Evolutionary conservation across 2,797 vertebrate species (phyloP).

Genomic region (Cyclopterus lumpus): DNA sequence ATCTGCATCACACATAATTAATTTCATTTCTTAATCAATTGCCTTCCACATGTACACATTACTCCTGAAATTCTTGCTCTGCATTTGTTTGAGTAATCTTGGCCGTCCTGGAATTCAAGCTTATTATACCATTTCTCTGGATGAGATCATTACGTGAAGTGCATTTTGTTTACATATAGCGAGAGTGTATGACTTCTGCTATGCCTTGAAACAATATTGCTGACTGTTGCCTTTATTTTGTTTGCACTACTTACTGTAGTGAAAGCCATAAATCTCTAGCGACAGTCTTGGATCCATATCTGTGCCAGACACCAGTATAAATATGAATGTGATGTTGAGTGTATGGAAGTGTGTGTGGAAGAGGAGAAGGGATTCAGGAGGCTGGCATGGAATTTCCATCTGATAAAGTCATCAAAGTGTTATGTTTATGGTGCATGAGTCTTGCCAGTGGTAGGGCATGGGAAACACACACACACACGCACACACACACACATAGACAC

Average conservation of each 20-base stretch:
- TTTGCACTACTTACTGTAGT: constrained; percentile 22
- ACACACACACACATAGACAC: constrained; percentile 20
- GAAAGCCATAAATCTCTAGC: constrained; percentile 44
- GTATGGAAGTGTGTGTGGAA: not conserved
- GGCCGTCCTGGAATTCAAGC: not conserved
- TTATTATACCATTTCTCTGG: not conserved
- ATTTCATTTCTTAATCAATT: constrained; percentile 12
- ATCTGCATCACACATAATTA: constrained; percentile 25
- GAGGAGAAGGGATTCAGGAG: constrained; percentile 18
- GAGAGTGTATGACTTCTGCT: not conserved
- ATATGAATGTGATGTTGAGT: constrained; percentile 47
- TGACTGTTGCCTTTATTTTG: constrained; percentile 41
- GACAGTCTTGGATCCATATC: constrained; percentile 62
- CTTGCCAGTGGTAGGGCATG: constrained; percentile 37
- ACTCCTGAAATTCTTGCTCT: not conserved
- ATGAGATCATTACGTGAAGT: constrained; percentile 1
- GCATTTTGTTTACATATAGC: constrained; percentile 14
- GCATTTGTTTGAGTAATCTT: not conserved
- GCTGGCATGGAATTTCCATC: constrained; percentile 56
- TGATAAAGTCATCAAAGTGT: constrained; percentile 73
- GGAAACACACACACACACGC: constrained; percentile 41
- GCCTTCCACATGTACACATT: not conserved
- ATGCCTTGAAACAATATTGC: not conserved
- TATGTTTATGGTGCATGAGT: constrained; percentile 35
- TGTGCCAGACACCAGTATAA: constrained; percentile 65